Evolutionary conservation across 2,113 vertebrate species (phyloP).

Genomic region (Trachemys scripta): DNA sequence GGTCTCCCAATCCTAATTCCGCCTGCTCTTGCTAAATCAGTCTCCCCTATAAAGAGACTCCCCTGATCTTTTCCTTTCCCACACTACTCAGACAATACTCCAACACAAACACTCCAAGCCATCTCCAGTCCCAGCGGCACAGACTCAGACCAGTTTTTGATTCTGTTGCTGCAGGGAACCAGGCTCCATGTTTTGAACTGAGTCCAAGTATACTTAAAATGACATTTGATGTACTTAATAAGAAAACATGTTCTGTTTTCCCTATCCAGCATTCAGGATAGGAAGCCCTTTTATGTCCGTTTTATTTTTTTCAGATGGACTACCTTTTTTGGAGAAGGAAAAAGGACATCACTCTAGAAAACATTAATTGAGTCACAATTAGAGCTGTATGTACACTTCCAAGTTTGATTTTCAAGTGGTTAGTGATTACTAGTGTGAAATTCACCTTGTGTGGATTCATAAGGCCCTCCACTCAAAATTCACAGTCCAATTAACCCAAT

Average conservation of each 20-base stretch:
- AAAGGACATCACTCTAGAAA: neutral
- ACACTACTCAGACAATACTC: constrained; percentile 58
- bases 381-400: neutral
- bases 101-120: constrained; percentile 60
- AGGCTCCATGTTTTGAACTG: constrained; percentile 45
- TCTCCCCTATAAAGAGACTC: constrained; percentile 3
- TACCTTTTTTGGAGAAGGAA: neutral
- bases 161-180: constrained; percentile 62
- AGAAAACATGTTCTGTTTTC: neutral
- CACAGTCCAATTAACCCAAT: neutral
- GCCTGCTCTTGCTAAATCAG: neutral
- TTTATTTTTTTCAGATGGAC: neutral
- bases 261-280: neutral
- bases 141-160: constrained; percentile 47
- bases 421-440: neutral
- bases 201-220: neutral
- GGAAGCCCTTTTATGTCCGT: neutral
- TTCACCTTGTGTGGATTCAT: neutral
- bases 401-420: neutral
- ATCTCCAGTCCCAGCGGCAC: constrained; percentile 13
- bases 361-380: neutral
- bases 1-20: neutral
- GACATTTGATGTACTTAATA: neutral
- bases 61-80: neutral
- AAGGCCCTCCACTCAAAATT: neutral